These are phyloP conservation scores for Coenonympha glycerion DNA, from an alignment of 2,888 invertebrate species.

Conservation along the genomic window DNA sequence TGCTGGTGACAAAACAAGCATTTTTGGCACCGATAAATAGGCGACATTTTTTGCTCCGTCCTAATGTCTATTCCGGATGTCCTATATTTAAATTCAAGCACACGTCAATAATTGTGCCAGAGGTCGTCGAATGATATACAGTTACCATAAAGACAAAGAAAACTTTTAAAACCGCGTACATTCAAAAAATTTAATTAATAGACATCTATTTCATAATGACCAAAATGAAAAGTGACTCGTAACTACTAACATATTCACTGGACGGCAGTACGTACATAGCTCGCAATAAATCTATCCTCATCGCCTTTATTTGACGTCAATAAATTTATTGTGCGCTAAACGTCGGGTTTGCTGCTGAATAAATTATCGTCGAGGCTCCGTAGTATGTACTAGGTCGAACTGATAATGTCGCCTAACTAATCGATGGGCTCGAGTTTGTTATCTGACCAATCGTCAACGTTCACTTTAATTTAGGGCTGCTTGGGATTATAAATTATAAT, in stretches of 20 bases:
- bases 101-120: no score
- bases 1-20: no score
- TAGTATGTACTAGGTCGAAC: slow-evolving; percentile 27
- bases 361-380: slow-evolving; percentile 40
- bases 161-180: no score
- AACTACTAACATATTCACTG: slow-evolving; percentile 9
- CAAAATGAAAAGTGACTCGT: background rate
- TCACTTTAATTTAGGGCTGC: background rate
- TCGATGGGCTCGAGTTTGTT: background rate
- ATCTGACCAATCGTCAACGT: background rate
- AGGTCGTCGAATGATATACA: no score
- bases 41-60: no score
- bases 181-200: no score
- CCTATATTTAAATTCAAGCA: no score
- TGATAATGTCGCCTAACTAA: slow-evolving; percentile 19
- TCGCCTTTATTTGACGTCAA: slow-evolving; percentile 44
- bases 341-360: slow-evolving; percentile 42
- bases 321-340: slow-evolving; percentile 66
- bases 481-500: no score
- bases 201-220: no score
- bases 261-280: slow-evolving; percentile 18
- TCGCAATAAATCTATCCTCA: slow-evolving; percentile 34
- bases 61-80: no score
- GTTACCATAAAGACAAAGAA: no score
- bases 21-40: no score